These are phyloP conservation scores for Cyprinodon brontotheroides DNA, from an alignment of 2,113 vertebrate genomes.

Conservation along the genomic window DNA sequence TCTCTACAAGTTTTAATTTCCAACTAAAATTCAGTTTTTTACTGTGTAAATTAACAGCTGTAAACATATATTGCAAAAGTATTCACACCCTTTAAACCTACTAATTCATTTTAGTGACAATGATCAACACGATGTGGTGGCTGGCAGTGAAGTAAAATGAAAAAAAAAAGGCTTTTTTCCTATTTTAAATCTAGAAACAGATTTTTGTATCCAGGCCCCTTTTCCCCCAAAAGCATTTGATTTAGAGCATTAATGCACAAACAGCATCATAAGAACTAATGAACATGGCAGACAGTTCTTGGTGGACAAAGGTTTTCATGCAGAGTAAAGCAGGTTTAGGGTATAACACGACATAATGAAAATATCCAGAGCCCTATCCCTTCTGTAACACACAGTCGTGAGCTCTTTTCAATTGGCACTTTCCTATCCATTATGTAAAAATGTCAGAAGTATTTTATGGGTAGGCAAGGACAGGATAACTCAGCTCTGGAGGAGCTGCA, in stretches of 20 bases:
- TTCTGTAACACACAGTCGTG: no score
- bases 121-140: background rate
- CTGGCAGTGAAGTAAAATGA: background rate
- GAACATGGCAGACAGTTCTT: background rate
- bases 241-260: background rate
- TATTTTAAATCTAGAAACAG: background rate
- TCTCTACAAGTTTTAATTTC: constrained; percentile 9
- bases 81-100: background rate
- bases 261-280: background rate
- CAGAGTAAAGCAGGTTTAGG: background rate
- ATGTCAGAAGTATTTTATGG: no score
- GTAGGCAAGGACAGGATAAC: no score
- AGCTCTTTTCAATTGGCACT: no score
- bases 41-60: constrained; percentile 1
- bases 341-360: background rate
- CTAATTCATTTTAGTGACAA: background rate
- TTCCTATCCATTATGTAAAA: no score
- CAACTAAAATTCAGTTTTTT: constrained; percentile 5
- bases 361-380: background rate
- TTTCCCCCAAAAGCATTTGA: background rate
- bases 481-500: no score
- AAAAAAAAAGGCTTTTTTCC: background rate
- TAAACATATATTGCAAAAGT: constrained; percentile 10
- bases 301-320: background rate
- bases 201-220: background rate